phyloP scores from a whole-genome alignment of 35 echinoderm and acorn worm species.

The Ptychodera flava region DNA sequence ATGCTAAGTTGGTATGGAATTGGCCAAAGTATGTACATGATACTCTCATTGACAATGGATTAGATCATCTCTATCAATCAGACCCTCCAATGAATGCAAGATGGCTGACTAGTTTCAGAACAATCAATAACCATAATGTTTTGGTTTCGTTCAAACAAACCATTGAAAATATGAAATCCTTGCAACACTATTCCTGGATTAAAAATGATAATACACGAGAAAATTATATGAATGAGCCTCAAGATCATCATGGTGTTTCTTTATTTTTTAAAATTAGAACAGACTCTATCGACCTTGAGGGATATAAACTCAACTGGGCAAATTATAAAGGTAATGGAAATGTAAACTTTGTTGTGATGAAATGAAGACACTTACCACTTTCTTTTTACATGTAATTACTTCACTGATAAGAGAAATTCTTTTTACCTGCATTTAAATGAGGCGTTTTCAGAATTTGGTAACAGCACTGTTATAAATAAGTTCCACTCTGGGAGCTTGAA shows the following conservation, averaged over 20 bases:
- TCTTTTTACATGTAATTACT: background rate
- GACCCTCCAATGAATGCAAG: background rate
- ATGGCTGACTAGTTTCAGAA: background rate
- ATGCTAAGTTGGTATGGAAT: background rate
- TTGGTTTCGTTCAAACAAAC: background rate
- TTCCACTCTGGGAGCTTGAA: too few species aligned
- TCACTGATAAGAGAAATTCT: background rate
- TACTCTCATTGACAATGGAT: background rate
- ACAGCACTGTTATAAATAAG: too few species aligned
- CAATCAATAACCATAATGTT: background rate
- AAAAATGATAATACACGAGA: background rate
- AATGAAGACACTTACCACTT: background rate
- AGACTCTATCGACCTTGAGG: background rate
- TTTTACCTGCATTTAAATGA: background rate
- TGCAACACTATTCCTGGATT: background rate
- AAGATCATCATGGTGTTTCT: background rate
- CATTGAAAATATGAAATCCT: background rate
- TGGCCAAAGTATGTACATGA: background rate
- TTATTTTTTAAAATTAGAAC: background rate
- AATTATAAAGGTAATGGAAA: background rate
- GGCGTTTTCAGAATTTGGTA: too few species aligned
- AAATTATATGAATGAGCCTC: background rate
- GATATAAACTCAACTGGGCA: background rate
- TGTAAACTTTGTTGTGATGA: background rate
- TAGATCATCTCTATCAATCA: background rate